Base-by-base conservation (phyloP, 2,888 invertebrate species). In the Cryptophagus acutangulus region DNA sequence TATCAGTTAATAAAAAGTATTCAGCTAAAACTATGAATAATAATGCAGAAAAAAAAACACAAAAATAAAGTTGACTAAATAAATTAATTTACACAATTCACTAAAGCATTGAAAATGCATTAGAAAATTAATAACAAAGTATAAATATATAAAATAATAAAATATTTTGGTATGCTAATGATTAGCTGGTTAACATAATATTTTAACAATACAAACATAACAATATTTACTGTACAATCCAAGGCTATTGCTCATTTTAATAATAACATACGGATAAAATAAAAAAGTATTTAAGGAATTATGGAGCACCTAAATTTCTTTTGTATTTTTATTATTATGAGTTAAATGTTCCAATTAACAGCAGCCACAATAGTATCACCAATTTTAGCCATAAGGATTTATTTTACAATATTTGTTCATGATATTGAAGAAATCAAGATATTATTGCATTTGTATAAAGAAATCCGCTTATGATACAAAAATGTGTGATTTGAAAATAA, bases 141-240 rank as follows among this genome's bases (percentile, higher is more conserved):
- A 26, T 4, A 26, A 26, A 6, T 26, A 26, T 50, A 47, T 43
- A 42, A 44, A 44, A 45, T 47, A 51, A 47, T 45, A 44, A 43
- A 46, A 46, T 25, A 33, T 25, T 49, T 45, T 46, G 41, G 51
- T 40, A 43, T 42, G 40, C 40, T 40, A 45, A 50, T 48, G 45
- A 52, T 47, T 48, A 50, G 44, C 46, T 36, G 28, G 45, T 40
- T 46, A 49, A 52, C 43, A 50, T 38, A 50, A 55, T 38, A 49
- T 28, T 46, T 49, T 48, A 46, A 48, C 30, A 51, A 49, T 43
- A 17, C 33, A 31, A 15, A 34, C 38, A 43, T 28, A 39, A 44
- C 31, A 38, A 28, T 38, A 33, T 28, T 38, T 26, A 38, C 29
- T 17, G 30, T 33, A 33, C 30, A 33, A 15, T 25, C 12, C 36